Base-by-base conservation (phyloP, 37 sponge, comb jelly and placozoan species). In the Tethya wilhelma region DNA sequence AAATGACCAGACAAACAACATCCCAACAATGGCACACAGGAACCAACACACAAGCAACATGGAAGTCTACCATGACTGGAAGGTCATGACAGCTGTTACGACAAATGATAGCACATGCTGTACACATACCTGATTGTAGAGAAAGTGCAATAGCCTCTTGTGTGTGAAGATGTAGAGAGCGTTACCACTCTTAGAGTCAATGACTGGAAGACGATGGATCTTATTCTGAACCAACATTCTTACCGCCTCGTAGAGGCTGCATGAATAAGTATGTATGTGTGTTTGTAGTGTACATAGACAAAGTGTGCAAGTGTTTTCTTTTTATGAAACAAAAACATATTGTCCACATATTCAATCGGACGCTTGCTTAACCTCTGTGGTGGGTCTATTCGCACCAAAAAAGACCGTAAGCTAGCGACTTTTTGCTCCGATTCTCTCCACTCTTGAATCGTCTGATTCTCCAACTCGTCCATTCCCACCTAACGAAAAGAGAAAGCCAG, bases 141-240 rank as follows among this genome's bases (percentile, higher is more conserved):
- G 36, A 55, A 72, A 45, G 55, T 92, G 85, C 11, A 97, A 77
- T 4, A 97, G 71, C 57, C 90, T 86, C 72, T 97, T 97, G 76
- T 94, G 98, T 14, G 98, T 97, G 55, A 94, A 73, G 53, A 97
- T 89, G 83, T 91, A 97, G 63, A 97, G 77, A 38, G 93, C 78
- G 59, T 93, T 90, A 1, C 95, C 98, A 43, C 90, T 89, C 38
- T 77, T 62, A 4, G 44, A 39, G 76, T 97, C 98, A 26, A 97
- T 90, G 28, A 97, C 86, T 0, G 98, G 95, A 33, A 97, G 64
- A 34, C 98, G 78, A 74, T 97, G 98, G 38, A 97, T 94, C 71
- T 97, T 93, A 39, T 94, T 55, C 30, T 86, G 83, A 38, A 94
- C 74, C 42, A 97, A 73, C 76, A 83, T 84, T 73, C 87, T 77